Percentiles rank a stretch among this genome's conserved stretches.
Conservation (phyloP, 2,113 vertebrate genomes). For the Jaculus jaculus region DNA sequence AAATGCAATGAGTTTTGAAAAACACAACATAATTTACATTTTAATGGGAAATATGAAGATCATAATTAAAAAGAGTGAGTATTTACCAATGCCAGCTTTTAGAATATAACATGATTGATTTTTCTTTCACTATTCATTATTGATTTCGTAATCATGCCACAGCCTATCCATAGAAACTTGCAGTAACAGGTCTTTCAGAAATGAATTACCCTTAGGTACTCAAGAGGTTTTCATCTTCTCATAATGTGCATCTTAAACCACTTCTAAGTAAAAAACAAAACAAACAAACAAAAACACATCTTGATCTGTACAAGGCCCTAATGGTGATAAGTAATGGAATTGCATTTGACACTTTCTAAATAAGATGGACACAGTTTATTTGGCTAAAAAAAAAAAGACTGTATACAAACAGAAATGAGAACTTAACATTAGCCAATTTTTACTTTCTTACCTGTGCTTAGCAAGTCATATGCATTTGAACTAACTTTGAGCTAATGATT, state of each 20-base stretch:
- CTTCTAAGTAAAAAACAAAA: background rate
- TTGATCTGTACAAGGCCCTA: background rate
- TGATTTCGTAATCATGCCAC: background rate
- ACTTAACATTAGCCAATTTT: background rate
- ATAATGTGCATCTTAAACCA: background rate
- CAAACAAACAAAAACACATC: background rate
- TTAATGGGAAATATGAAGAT: conserved; percentile 17
- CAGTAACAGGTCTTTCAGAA: background rate
- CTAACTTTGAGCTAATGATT: background rate
- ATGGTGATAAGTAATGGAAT: background rate
- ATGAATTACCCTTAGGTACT: conserved; percentile 15
- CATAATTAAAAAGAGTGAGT: background rate
- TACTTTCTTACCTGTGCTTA: background rate
- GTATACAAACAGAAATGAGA: background rate
- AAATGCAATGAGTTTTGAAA: conserved; percentile 37
- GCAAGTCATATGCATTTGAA: background rate
- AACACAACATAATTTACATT: conserved; percentile 31
- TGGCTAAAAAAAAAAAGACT: background rate
- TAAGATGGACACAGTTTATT: background rate
- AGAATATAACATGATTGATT: background rate
- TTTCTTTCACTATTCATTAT: background rate
- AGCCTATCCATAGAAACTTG: conserved; percentile 1
- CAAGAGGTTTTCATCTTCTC: background rate
- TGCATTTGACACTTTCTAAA: background rate
- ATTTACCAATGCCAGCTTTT: conserved; percentile 33